These are phyloP conservation scores for Holacanthus passer DNA, from an alignment of 2,113 vertebrate species.

Conservation along the genomic window DNA sequence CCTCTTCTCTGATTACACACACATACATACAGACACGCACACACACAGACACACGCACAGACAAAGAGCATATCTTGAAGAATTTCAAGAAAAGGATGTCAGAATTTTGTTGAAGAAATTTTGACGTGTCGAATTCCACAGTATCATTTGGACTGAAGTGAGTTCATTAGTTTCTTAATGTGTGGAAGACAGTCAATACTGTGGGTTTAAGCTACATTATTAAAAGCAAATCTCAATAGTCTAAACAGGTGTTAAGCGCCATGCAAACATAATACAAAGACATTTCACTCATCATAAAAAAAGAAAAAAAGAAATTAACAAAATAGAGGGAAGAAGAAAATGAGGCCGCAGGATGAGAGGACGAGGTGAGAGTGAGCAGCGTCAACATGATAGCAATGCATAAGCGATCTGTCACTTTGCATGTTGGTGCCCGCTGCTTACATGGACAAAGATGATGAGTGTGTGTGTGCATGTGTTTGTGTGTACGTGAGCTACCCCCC, in stretches of 20 bases:
- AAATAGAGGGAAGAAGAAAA: not conserved
- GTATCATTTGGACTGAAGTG: conserved; percentile 39
- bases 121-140: conserved; percentile 45
- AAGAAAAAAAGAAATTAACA: conserved; percentile 9
- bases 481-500: conserved; percentile 39
- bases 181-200: not conserved
- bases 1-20: conserved; percentile 86
- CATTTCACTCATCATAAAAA: conserved; percentile 17
- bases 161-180: conserved; percentile 45
- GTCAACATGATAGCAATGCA: conserved; percentile 64
- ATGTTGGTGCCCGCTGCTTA: conserved; percentile 62
- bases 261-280: conserved; percentile 8
- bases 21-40: conserved; percentile 56
- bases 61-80: conserved; percentile 62
- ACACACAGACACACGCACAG: conserved; percentile 10
- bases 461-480: conserved; percentile 9
- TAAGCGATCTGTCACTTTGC: conserved; percentile 82
- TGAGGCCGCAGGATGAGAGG: conserved; percentile 1
- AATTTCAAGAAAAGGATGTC: conserved; percentile 61
- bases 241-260: conserved; percentile 42
- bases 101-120: conserved; percentile 59
- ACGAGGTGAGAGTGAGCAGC: not conserved
- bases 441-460: conserved; percentile 78
- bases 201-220: conserved; percentile 6
- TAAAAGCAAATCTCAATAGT: conserved; percentile 15